Base-by-base conservation (phyloP, 2,113 vertebrate genomes). In the Pachypanchax playfairii region DNA sequence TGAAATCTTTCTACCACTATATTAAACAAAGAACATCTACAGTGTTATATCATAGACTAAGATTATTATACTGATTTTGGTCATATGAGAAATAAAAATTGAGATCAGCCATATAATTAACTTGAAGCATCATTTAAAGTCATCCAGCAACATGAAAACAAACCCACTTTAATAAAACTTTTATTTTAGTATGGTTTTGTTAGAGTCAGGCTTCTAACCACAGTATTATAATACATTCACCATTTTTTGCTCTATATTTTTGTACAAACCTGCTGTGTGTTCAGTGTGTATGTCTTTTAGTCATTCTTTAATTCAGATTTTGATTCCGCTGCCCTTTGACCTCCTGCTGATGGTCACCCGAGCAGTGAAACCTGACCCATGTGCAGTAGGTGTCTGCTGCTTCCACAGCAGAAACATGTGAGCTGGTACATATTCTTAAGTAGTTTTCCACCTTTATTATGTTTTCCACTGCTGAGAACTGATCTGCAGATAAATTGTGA, bases 321-420 rank as follows among this genome's bases (percentile, higher is more conserved):
- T 18, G 33, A 89, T 89, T 81, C 72, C n/a, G 4, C 21, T 28
- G 46, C 61, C 47, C 74, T 69, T 75, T 63, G 55, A 60, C 63
- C 35, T 73, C n/a, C n/a, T n/a, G n/a, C n/a, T n/a, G 69, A 62
- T n/a, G 39, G 73, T 84, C 77, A 70, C 88, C 80, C 80, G 77
- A 46, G 64, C 43, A 41, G 33, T 0, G 81, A 83, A 90, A 91
- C 81, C 54, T 7, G 60, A 89, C 33, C 63, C 58, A 39, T 21
- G 31, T 55, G 18, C 35, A 20, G 65, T 28, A 35, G 44, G 70
- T 83, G 63, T 86, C 86, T 77, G 72, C 90, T 90, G 80, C 91
- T 91, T 90, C 87, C 83, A 79, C 88, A 84, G 77, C 69, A 77
- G 70, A 75, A 80, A 83, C 36, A 54, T 73, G 85, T 88, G 80